Base-by-base conservation (phyloP, 2,797 vertebrate genomes). In the Phrynocephalus guinanensis region DNA sequence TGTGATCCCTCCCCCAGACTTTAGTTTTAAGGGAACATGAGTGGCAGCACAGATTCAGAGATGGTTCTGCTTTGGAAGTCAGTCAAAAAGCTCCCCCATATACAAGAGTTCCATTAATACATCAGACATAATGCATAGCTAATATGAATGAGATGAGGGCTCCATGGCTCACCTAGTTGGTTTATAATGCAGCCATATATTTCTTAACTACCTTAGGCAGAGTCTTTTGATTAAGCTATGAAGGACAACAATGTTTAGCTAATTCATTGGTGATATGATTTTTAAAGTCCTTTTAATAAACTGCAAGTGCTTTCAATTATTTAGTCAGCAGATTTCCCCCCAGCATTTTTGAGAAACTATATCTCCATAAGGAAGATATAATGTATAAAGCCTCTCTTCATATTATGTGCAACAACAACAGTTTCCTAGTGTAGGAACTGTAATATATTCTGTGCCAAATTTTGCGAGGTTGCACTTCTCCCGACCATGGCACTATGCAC, bases 261-360 rank as follows among this genome's bases (percentile, higher is more conserved):
- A 85, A 30, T 30, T 67, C 60, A 78, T 15, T 85, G 63, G 52
- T 56, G 52, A 56, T 11, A 56, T 56, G 52, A 1, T 50, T 50
- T 30, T 85, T 48, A 85, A 78, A 72, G 78, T 4, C 10, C 77
- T 68, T 66, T 67, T 67, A 67, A 77, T 77, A 28, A 77, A 66
- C 66, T 48, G 48, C 48, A 85, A 15, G 50, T 7, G 10, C 26
- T 85, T 28, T 30, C 44, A 33, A 78, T 68, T 78, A 68, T 13
- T 50, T 30, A 50, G 10, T 24, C n/a, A 50, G 8, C 7, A 75
- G 16, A 11, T 22, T 30, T 67, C n/a, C 22, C 77, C 1, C 13
- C 8, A 56, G 13, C 52, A 9, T 56, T 56, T 56, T 56, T 56
- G 38, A 44, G 26, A 26, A 66, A 68, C 67, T 82, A 15, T 22